Evolutionary conservation across 1,140 invertebrate species (phyloP), one percentile per base, ranked within the genome.

Genomic region (Ceratosolen fusciceps): DNA sequence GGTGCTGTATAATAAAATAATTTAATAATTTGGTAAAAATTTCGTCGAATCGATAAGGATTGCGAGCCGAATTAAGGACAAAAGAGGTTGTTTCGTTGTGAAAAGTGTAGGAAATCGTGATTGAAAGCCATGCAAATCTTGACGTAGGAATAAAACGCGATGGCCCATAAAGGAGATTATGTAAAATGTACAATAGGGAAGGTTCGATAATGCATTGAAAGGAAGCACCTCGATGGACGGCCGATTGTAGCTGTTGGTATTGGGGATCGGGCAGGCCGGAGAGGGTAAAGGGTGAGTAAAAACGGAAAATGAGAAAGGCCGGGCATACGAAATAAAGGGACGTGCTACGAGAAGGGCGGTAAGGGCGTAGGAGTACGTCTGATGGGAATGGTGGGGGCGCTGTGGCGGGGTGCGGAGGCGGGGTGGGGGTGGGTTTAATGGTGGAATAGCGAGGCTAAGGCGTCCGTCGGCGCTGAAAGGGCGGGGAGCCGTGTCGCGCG

Each of bases 71-170:
- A n/a, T 43, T 43, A 37, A 21, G 19, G 3, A n/a, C 31, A 65
- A 65, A 65, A 37, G 31, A 9, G 10, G 31, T 65, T 31, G 19
- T 37, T 37, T 14, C 7, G n/a, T n/a, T 16, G 21, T 14, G 19
- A 8, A 37, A 37, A 65, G 12, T 37, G 60, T 37, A 21, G 31
- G 37, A 8, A 65, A 65, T 65, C n/a, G 19, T 65, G 60, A 65
- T 65, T 37, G 60, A 65, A 37, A 37, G 21, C 31, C 60, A 65
- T 65, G 60, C 31, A 37, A 65, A 65, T 37, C 16, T 21, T 34
- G 31, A n/a, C 16, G 60, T 12, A 37, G 9, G 31, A 1, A n/a
- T 37, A 3, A 31, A 65, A 21, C 37, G n/a, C n/a, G 31, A 1
- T 37, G 14, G 16, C 26, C n/a, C 14, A 7, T 21, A 24, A 65